Conservation (phyloP, 1,140 invertebrate genomes). For the Hylaeus volcanicus region DNA sequence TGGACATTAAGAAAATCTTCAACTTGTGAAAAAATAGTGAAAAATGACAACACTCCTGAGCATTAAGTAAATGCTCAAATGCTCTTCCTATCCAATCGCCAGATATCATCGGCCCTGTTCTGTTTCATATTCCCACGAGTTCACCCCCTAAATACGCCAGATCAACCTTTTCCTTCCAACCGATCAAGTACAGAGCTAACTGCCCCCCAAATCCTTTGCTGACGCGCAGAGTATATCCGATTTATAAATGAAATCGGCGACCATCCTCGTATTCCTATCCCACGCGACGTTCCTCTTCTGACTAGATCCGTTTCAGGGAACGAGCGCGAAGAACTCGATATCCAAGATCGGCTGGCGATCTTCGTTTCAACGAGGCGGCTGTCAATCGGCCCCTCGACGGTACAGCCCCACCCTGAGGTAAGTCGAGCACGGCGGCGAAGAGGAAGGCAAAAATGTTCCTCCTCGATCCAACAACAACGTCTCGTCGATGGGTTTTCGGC, state of each 20-base stretch:
- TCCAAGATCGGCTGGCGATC: constrained; percentile 10
- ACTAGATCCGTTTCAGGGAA: neutral
- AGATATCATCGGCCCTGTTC: no score
- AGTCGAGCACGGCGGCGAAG: constrained; percentile 3
- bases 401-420: neutral
- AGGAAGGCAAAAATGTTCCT: constrained; percentile 41
- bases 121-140: no score
- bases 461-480: constrained; percentile 43
- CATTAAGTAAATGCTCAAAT: no score
- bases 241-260: neutral
- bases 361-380: neutral
- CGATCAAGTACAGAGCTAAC: no score
- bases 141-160: no score
- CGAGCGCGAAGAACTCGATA: constrained; percentile 18
- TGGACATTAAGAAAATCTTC: no score
- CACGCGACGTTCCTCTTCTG: neutral
- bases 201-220: no score
- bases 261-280: neutral
- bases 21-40: no score
- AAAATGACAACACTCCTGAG: no score
- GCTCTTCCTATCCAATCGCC: no score
- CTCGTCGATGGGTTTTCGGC: constrained; percentile 56
- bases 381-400: constrained; percentile 18
- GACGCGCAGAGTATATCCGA: no score
- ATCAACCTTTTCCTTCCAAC: no score